Evolutionary conservation across 2,113 vertebrate species (phyloP).

Genomic region (Melanostigma gelatinosum): DNA sequence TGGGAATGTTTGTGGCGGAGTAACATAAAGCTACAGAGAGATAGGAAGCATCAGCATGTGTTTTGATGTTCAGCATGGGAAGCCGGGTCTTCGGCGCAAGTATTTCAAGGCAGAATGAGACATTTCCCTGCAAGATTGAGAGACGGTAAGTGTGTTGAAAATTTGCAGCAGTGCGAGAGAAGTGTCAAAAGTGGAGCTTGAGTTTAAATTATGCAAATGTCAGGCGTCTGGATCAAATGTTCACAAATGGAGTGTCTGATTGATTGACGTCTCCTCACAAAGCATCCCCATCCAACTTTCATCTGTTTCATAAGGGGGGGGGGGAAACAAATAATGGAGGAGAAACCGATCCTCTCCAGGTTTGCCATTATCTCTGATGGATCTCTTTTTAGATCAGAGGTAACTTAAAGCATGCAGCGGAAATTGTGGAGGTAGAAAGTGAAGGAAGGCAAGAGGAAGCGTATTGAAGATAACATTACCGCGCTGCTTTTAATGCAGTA

Average conservation of each 20-base stretch:
- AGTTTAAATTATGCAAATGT: constrained; percentile 43
- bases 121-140: constrained; percentile 27
- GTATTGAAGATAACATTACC: not conserved
- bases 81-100: constrained; percentile 5
- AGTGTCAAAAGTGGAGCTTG: constrained; percentile 37
- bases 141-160: constrained; percentile 25
- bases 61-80: constrained; percentile 48
- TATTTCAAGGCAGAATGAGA: constrained; percentile 34
- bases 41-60: not conserved
- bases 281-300: constrained; percentile 23
- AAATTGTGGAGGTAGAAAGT: constrained; percentile 20
- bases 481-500: not conserved
- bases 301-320: constrained; percentile 8
- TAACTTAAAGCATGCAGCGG: constrained; percentile 15
- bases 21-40: constrained; percentile 25
- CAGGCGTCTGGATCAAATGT: constrained; percentile 34
- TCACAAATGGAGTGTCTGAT: constrained; percentile 16
- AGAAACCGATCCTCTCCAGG: constrained; percentile 21
- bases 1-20: not conserved
- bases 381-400: constrained; percentile 24
- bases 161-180: constrained; percentile 27
- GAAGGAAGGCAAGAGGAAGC: constrained; percentile 2
- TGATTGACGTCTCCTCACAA: constrained; percentile 29
- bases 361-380: constrained; percentile 23
- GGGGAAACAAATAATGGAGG: not conserved